Evolutionary conservation across 2,113 vertebrate genomes (phyloP).

Genomic region (Pomatostomus ruficeps): DNA sequence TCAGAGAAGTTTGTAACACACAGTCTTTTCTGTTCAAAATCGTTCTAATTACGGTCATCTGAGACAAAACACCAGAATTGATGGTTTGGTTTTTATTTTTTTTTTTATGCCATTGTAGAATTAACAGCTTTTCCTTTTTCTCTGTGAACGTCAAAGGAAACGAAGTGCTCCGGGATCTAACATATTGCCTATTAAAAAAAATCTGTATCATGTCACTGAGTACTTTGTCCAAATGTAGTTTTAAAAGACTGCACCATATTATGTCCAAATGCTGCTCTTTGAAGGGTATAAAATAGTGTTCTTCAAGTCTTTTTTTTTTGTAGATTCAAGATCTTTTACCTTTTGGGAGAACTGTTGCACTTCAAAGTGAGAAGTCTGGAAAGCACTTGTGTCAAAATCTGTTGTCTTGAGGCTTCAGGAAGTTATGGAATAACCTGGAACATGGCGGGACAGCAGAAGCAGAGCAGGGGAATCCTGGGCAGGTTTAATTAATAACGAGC

Average conservation of each 20-base stretch:
- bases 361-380: neutral
- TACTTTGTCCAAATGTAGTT: neutral
- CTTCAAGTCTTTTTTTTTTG: neutral
- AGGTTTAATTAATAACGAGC: neutral
- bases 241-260: neutral
- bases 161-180: neutral
- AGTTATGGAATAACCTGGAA: neutral
- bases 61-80: neutral
- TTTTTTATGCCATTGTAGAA: neutral
- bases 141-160: neutral
- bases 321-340: neutral
- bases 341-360: neutral
- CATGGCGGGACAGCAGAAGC: accelerated
- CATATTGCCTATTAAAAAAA: neutral
- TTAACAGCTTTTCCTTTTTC: neutral
- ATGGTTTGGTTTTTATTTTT: neutral
- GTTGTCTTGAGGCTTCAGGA: neutral
- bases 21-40: neutral
- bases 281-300: neutral
- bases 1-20: neutral
- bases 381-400: neutral
- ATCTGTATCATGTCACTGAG: neutral
- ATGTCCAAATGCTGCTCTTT: neutral
- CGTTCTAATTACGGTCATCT: neutral
- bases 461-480: neutral